Evolutionary conservation across 2,797 vertebrate genomes (phyloP), one percentile per base, ranked within the genome.

Genomic region (Protonibea diacanthus): DNA sequence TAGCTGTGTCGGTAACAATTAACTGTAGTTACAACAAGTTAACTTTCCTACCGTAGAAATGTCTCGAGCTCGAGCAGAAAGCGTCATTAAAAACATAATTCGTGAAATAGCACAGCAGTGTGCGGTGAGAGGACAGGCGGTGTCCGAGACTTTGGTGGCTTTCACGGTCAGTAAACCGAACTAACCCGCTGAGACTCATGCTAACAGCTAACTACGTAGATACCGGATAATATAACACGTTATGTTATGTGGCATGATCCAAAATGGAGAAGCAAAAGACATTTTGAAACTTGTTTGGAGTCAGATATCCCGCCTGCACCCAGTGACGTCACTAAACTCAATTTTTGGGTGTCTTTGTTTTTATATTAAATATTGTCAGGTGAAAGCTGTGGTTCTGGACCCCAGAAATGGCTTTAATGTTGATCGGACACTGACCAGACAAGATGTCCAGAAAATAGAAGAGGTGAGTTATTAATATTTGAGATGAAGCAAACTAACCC

Each of bases 361-460:
- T 33, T 38, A 9, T 49, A 5, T 49, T 2, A 17, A 18, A 13
- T 15, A 0, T 33, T 85, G 69, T 42, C 71, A 99, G 98, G 97
- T 99, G 74, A 98, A 97, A 94, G 95, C 96, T 82, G 95, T 97
- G 47, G 91, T 97, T 53, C 87, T 98, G 87, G 96, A 98, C 86
- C 96, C 97, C 45, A 94, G 84, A 64, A 97, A 97, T 88, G 93
- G 90, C 5, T 97, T 98, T 17, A 94, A 93, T 25, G 91, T 94
- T 27, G 96, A 97, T 33, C 89, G 85, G 71, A 93, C 77, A 0
- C 94, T 97, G 49, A 91, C 95, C 6, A 93, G 95, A 78, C 86
- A 94, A 3, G 96, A 98, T 55, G 88, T 96, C 11, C 91, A 95
- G 59, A 96, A 94, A 71, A 94, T 99, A 29, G 92, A 95, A 63